Evolutionary conservation across 2,888 invertebrate genomes (phyloP).

Genomic region (Trypoxylon attenuatum): DNA sequence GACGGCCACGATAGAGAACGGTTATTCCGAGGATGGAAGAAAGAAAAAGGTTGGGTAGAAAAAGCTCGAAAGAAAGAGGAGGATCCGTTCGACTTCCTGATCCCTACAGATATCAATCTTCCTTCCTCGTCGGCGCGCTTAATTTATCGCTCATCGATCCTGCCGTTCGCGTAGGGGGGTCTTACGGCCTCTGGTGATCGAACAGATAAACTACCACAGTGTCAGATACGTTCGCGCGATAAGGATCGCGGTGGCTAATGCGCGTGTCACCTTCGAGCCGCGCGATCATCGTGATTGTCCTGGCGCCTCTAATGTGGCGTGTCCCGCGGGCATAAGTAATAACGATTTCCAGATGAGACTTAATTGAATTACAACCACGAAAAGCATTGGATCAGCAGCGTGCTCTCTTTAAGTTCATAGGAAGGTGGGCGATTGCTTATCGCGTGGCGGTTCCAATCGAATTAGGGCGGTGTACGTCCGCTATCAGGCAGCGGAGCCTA

Average conservation of each 20-base stretch:
- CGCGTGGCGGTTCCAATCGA: too few species aligned
- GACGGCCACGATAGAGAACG: slow-evolving; percentile 1
- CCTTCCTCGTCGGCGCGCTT: slow-evolving; percentile 38
- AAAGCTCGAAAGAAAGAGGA: background rate
- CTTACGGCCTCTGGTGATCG: slow-evolving; percentile 1
- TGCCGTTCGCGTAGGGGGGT: slow-evolving; percentile 11
- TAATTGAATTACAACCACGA: background rate
- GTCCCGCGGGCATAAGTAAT: background rate
- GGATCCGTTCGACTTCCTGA: slow-evolving; percentile 35
- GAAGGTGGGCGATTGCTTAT: too few species aligned
- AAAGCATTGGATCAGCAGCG: too few species aligned
- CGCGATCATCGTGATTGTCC: background rate
- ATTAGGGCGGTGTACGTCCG: too few species aligned
- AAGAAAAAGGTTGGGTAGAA: slow-evolving; percentile 3
- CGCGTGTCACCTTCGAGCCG: background rate
- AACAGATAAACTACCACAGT: slow-evolving; percentile 17
- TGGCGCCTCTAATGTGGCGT: background rate
- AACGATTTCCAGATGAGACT: background rate
- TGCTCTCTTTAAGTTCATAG: too few species aligned
- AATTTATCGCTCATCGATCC: slow-evolving; percentile 50
- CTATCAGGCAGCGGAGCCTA: too few species aligned
- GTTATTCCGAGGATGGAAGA: slow-evolving; percentile 6
- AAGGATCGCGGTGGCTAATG: slow-evolving; percentile 17
- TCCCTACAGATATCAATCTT: slow-evolving; percentile 51
- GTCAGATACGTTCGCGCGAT: slow-evolving; percentile 27